Evolutionary conservation across 2,888 invertebrate species (phyloP).

Genomic region (Eilema griseolum): DNA sequence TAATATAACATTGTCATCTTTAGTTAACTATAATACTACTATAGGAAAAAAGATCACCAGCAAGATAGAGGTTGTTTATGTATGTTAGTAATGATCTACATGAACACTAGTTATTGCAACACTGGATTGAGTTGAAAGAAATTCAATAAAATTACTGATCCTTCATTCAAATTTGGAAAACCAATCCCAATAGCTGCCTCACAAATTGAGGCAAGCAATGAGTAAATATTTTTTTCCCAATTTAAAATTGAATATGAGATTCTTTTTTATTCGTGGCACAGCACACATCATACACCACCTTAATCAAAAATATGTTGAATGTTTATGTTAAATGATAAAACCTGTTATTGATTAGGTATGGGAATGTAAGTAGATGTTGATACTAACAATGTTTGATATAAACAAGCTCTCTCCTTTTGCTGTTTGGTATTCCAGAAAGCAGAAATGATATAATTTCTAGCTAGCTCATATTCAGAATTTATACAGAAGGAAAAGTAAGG

Average conservation of each 20-base stretch:
- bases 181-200: neutral
- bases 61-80: conserved; percentile 35
- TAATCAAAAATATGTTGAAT: neutral
- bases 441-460: conserved; percentile 53
- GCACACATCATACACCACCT: neutral
- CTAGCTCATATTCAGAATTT: conserved; percentile 17
- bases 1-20: conserved; percentile 24
- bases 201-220: neutral
- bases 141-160: neutral
- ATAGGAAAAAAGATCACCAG: conserved; percentile 20
- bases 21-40: conserved; percentile 10
- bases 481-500: conserved; percentile 15
- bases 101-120: neutral
- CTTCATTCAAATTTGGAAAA: neutral
- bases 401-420: conserved; percentile 31
- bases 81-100: conserved; percentile 33
- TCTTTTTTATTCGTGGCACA: neutral
- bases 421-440: conserved; percentile 31
- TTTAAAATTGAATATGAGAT: neutral
- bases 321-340: neutral
- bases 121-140: neutral
- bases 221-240: neutral
- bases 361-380: conserved; percentile 16
- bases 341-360: conserved; percentile 7
- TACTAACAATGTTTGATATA: conserved; percentile 21